Conservation (phyloP, 2,113 vertebrate species). For the Balaenoptera acutorostrata region DNA sequence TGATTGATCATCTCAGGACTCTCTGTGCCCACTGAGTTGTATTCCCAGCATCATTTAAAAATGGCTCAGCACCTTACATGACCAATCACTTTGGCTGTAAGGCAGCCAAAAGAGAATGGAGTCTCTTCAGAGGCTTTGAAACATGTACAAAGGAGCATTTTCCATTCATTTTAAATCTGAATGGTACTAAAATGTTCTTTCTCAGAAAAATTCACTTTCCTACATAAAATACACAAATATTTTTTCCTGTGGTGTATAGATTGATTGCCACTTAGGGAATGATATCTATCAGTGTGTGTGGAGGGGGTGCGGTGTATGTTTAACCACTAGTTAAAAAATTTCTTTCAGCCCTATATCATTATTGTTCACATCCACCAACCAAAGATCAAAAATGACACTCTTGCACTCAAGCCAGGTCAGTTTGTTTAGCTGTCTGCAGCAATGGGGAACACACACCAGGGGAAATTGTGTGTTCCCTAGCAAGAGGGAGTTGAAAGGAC, state of each 20-base stretch:
- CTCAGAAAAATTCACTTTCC: background rate
- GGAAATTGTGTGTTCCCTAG: background rate
- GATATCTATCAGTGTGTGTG: background rate
- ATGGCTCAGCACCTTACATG: background rate
- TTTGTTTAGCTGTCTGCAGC: background rate
- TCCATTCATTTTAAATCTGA: constrained; percentile 21
- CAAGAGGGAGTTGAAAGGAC: rapidly evolving
- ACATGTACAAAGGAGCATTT: background rate
- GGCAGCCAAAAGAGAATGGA: background rate
- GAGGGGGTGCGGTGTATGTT: background rate
- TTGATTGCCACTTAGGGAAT: background rate
- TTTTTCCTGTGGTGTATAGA: background rate
- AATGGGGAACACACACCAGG: background rate
- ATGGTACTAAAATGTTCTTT: background rate
- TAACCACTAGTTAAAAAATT: background rate
- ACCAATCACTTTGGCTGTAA: background rate
- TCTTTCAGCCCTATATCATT: background rate
- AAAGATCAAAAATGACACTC: background rate
- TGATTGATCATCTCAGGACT: background rate
- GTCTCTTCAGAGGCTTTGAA: background rate
- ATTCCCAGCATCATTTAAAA: background rate
- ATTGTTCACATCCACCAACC: background rate
- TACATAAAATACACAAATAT: background rate
- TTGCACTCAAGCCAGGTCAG: background rate
- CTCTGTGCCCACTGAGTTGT: background rate